phyloP scores from a whole-genome alignment of 2,113 vertebrate genomes.

The Rhinopomastus cyanomelas region DNA sequence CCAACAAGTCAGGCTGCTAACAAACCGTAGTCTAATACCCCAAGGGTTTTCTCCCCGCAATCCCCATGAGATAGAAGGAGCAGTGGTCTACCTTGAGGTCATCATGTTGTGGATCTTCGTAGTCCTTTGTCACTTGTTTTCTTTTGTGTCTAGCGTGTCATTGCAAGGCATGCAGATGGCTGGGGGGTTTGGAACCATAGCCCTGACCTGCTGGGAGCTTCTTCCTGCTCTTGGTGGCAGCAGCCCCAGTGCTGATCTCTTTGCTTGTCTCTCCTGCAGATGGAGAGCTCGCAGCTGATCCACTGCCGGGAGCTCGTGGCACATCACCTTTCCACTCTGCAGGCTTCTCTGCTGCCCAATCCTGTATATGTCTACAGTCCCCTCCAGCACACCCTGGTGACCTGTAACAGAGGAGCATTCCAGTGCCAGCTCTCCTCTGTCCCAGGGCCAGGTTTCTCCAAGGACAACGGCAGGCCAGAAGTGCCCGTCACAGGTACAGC shows the following conservation, averaged over 20 bases:
- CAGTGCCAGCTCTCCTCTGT: conserved; percentile 73
- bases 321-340: conserved; percentile 86
- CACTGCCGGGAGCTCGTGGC: conserved; percentile 91
- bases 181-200: rapidly evolving
- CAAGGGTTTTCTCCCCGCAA: rapidly evolving
- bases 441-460: conserved; percentile 73
- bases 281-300: conserved; percentile 91
- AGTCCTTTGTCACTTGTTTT: too few relatives aligned
- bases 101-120: rapidly evolving
- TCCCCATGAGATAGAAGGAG: neutral
- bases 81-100: neutral
- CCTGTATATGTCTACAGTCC: conserved; percentile 97
- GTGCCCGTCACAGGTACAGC: conserved; percentile 71
- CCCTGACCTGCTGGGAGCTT: too few relatives aligned
- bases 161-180: rapidly evolving
- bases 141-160: too few relatives aligned
- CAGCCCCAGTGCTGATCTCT: too few relatives aligned
- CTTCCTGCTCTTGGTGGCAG: too few relatives aligned
- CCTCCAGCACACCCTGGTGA: conserved; percentile 80
- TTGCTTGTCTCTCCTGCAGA: conserved; percentile 68
- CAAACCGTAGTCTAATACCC: rapidly evolving
- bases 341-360: conserved; percentile 88
- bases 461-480: conserved; percentile 79
- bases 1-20: neutral
- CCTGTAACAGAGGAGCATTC: conserved; percentile 76